phyloP scores from a whole-genome alignment of 2,888 invertebrate species.

The Apodemia zela region DNA sequence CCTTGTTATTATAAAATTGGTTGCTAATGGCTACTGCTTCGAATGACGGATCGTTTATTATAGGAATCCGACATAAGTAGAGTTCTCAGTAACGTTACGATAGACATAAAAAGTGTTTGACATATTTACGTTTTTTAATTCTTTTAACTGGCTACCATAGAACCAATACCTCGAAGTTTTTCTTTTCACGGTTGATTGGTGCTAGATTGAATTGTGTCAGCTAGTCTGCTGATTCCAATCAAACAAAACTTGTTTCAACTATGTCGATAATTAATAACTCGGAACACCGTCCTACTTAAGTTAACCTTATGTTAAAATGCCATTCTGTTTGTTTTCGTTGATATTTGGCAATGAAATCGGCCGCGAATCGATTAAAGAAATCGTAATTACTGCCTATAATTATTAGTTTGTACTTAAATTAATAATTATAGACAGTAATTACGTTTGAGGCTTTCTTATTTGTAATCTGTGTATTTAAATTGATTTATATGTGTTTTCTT shows the following conservation, averaged over 20 bases:
- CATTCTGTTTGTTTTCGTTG: conserved; percentile 30
- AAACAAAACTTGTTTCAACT: conserved; percentile 36
- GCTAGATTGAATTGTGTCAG: conserved; percentile 32
- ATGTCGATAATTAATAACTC: conserved; percentile 43
- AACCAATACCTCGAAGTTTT: conserved; percentile 17
- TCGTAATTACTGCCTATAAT: conserved; percentile 13
- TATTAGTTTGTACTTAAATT: neutral
- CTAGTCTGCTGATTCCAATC: conserved; percentile 30
- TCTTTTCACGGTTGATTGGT: conserved; percentile 31
- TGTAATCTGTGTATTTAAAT: neutral
- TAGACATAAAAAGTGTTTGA: neutral
- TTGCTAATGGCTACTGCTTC: too few species aligned
- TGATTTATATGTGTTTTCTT: too few species aligned
- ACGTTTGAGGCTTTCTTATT: neutral
- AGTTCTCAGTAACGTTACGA: neutral
- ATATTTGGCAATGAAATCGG: conserved; percentile 23
- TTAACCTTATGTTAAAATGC: conserved; percentile 36
- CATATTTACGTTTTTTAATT: conserved; percentile 5
- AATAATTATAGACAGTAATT: neutral
- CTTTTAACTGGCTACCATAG: neutral
- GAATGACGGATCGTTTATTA: too few species aligned
- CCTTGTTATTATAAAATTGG: too few species aligned
- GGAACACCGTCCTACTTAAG: conserved; percentile 41
- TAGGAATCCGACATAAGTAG: too few species aligned
- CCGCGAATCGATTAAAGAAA: conserved; percentile 17